phyloP scores from a whole-genome alignment of 1,140 invertebrate species.

The Drosophila setifemur region DNA sequence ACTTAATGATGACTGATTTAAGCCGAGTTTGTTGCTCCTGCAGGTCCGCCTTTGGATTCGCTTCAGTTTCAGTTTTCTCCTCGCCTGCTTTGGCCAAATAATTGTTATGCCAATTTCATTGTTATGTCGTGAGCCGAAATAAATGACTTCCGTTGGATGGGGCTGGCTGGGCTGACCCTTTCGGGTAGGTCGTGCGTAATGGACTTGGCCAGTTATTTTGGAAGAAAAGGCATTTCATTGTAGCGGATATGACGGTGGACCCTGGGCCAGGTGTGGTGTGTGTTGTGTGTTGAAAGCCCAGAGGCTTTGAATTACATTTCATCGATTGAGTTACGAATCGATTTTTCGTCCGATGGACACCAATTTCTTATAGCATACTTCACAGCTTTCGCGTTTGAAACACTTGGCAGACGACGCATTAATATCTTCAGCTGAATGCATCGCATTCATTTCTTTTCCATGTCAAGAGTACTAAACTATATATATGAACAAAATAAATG shows the following conservation, averaged over 20 bases:
- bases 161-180: conserved; percentile 15
- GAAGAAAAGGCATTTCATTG: conserved; percentile 23
- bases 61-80: conserved; percentile 1
- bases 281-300: no score
- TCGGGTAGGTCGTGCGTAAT: conserved; percentile 4
- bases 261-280: conserved; percentile 14
- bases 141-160: conserved; percentile 62
- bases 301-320: not conserved
- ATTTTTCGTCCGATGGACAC: conserved; percentile 9
- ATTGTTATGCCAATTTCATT: conserved; percentile 60
- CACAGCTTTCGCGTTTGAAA: conserved; percentile 9
- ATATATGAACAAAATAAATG: conserved; percentile 22
- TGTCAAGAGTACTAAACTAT: conserved; percentile 22
- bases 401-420: conserved; percentile 41
- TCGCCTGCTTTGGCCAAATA: conserved; percentile 29
- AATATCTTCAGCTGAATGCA: conserved; percentile 41
- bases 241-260: conserved; percentile 25
- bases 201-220: conserved; percentile 31
- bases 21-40: conserved; percentile 30
- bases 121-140: conserved; percentile 56
- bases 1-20: conserved; percentile 25
- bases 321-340: conserved; percentile 23
- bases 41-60: not conserved
- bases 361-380: conserved; percentile 28
- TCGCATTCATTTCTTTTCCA: conserved; percentile 14